A percentile compares a stretch with the other conserved stretches of the same genome.
phyloP scores from a whole-genome alignment of 1,140 invertebrate species.

The Globodera ellingtonae region DNA sequence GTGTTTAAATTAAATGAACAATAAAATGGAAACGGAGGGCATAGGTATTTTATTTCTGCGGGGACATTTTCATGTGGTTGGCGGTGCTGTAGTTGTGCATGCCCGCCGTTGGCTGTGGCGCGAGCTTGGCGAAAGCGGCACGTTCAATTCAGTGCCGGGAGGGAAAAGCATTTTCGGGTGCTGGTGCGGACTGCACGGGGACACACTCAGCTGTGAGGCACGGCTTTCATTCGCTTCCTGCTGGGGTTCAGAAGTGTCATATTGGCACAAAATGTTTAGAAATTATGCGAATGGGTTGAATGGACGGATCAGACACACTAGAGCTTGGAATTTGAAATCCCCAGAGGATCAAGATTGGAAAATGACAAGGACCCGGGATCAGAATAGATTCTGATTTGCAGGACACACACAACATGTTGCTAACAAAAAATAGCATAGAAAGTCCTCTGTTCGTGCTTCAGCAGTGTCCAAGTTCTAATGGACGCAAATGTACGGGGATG shows the following conservation, averaged over 20 bases:
- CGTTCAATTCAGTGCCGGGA: background rate
- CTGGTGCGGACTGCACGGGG: constrained; percentile 5
- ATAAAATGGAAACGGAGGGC: no score
- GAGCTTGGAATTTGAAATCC: background rate
- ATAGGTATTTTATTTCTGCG: background rate
- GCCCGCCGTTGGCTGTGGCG: background rate
- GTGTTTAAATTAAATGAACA: no score
- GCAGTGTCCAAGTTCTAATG: no score
- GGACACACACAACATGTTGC: background rate
- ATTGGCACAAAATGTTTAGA: background rate
- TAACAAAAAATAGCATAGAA: no score
- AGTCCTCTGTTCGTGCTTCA: no score
- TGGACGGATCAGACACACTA: background rate
- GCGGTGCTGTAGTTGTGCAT: background rate
- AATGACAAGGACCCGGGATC: background rate
- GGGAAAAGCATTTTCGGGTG: background rate
- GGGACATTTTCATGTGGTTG: background rate
- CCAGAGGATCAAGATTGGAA: no score
- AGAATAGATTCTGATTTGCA: background rate
- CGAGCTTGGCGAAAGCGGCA: background rate
- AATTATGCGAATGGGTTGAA: no score
- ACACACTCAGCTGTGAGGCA: constrained; percentile 19
- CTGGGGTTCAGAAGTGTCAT: background rate
- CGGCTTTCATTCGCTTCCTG: constrained; percentile 11
- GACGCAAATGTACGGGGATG: no score